Base-by-base conservation (phyloP, 2,113 vertebrate species). In the Hydrolagus affinis region DNA sequence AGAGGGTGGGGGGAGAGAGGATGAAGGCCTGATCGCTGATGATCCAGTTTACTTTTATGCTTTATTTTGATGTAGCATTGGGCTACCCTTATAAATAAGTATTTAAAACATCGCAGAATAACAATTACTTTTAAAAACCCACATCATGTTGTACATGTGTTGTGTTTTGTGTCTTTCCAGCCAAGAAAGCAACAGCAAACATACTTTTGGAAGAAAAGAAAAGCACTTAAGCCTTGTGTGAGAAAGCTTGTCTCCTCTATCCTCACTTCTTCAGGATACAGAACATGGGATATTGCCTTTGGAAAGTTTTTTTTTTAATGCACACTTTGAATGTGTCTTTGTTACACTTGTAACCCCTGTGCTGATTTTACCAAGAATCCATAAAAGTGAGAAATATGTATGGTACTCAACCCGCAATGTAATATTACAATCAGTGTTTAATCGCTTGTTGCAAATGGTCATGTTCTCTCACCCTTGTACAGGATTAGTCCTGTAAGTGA, bases 121-220 rank as follows among this genome's bases (percentile, higher is more conserved):
- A 44, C 1, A 6, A 44, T 44, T 44, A 44, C 44, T 44, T 44
- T 44, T 44, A 3, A 44, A 44, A 44, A 44, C 44, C 44, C 44
- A 44, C 44, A 44, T 44, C 6, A 6, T 44, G 6, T 44, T 10
- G 23, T 80, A 14, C 8, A 64, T 21, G 7, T 66, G 28, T 83
- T 30, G 0, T 10, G 28, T 78, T 62, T 85, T 85, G 62, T 88
- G 21, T 89, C 60, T 62, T 87, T 89, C 32, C 90, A 99, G 98
- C 95, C 87, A 98, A 97, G 91, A 96, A 92, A 92, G 98, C 96
- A 25, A 94, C 97, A 21, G 96, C 97, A 88, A 97, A 96, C 89
- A 85, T 99, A 77, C 92, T 98, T 4, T 96, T 97, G n/a, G 97
- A 99, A 66, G 98, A 98, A 87, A 98, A 98, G 92, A 98, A 99